These are phyloP conservation scores for Dioctria rufipes DNA, from an alignment of 2,888 invertebrate species.

Conservation along the genomic window DNA sequence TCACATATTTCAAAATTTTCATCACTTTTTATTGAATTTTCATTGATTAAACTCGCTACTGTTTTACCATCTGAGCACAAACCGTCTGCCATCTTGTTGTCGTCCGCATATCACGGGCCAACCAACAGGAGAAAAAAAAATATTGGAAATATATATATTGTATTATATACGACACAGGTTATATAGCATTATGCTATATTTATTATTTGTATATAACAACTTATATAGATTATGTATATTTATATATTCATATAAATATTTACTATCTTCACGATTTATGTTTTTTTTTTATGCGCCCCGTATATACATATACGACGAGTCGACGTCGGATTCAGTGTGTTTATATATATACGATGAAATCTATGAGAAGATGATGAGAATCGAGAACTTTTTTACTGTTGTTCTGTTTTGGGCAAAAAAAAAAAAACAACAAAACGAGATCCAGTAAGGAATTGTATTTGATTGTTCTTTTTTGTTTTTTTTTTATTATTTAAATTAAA, in stretches of 20 bases:
- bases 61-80: constrained; percentile 76
- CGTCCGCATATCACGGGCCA: constrained; percentile 55
- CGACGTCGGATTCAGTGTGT: not conserved
- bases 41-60: constrained; percentile 75
- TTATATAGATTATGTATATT: not conserved
- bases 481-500: constrained; percentile 2
- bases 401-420: not conserved
- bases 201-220: not conserved
- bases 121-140: constrained; percentile 36
- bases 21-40: constrained; percentile 61
- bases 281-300: constrained; percentile 33
- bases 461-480: not conserved
- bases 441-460: constrained; percentile 43
- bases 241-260: constrained; percentile 18
- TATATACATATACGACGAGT: constrained; percentile 18
- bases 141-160: constrained; percentile 6
- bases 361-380: not conserved
- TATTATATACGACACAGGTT: constrained; percentile 37
- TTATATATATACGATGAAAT: not conserved
- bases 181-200: constrained; percentile 36
- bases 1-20: constrained; percentile 55
- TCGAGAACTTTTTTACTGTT: not conserved
- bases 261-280: not conserved
- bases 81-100: constrained; percentile 85
- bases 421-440: constrained; percentile 8